A percentile compares a stretch with the other conserved stretches of the same genome.
These are phyloP conservation scores for Papilio polyxenes DNA, from an alignment of 1,140 invertebrate species.

Conservation along the genomic window DNA sequence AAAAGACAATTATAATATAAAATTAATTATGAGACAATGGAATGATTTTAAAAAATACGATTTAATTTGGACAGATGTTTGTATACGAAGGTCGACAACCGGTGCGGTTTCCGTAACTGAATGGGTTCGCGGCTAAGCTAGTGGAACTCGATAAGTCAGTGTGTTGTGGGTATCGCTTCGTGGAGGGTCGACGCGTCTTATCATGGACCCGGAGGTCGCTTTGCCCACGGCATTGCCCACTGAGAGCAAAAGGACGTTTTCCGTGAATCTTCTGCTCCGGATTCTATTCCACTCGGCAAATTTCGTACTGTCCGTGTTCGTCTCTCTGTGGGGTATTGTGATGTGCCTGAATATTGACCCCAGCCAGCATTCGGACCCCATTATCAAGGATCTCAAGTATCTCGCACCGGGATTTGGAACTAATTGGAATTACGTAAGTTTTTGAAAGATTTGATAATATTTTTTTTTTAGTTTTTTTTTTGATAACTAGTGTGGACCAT, in stretches of 20 bases:
- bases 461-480: no score
- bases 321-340: conserved; percentile 15
- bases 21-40: no score
- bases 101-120: background rate
- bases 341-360: conserved; percentile 3
- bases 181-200: background rate
- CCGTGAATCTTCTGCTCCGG: conserved; percentile 2
- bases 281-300: background rate
- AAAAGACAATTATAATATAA: no score
- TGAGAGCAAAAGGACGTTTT: background rate
- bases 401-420: conserved; percentile 25
- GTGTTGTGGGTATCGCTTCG: background rate
- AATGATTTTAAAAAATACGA: no score
- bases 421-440: conserved; percentile 34
- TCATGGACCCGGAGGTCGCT: conserved; percentile 14
- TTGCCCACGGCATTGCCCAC: background rate
- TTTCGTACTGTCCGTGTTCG: background rate
- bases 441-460: background rate
- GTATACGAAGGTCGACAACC: background rate
- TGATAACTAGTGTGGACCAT: no score
- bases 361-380: background rate
- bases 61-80: background rate
- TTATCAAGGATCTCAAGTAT: conserved; percentile 21
- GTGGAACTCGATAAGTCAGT: background rate
- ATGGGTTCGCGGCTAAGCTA: background rate